Evolutionary conservation across 2,113 vertebrate genomes (phyloP).

Genomic region (Illadopsis cleaveri): DNA sequence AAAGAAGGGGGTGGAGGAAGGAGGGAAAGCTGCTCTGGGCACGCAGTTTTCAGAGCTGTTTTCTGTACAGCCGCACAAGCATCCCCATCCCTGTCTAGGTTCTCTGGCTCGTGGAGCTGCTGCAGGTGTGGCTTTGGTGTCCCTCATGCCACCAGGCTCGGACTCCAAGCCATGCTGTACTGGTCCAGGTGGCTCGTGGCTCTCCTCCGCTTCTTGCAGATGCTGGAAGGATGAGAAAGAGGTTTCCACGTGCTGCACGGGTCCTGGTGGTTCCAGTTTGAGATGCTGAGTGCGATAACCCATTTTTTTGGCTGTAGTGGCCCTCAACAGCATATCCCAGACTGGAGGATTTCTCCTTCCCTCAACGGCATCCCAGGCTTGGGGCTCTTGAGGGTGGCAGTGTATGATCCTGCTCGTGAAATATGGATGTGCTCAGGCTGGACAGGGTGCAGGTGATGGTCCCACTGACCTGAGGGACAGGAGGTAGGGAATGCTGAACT

Average conservation of each 20-base stretch:
- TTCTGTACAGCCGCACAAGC: neutral
- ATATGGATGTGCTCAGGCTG: too few relatives aligned
- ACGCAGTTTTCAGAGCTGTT: neutral
- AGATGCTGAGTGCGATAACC: neutral
- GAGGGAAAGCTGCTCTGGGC: neutral
- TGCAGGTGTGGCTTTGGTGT: neutral
- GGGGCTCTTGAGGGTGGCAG: neutral
- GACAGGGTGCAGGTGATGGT: neutral
- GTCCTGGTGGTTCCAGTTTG: neutral
- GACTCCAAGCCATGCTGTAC: too few relatives aligned
- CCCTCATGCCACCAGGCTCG: neutral
- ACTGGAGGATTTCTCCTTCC: neutral
- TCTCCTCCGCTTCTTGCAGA: neutral
- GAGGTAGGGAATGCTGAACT: neutral
- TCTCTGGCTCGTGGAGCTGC: neutral
- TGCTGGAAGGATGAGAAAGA: neutral
- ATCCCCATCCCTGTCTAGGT: neutral
- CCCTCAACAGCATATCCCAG: neutral
- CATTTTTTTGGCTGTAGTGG: too few relatives aligned
- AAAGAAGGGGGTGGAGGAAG: neutral
- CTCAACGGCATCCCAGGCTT: too few relatives aligned
- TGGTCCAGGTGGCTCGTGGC: fast-evolving
- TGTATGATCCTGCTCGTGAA: neutral
- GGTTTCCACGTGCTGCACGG: neutral
- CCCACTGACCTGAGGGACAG: neutral